Base-by-base conservation (phyloP, 2,113 vertebrate genomes). In the Sterna hirundo region DNA sequence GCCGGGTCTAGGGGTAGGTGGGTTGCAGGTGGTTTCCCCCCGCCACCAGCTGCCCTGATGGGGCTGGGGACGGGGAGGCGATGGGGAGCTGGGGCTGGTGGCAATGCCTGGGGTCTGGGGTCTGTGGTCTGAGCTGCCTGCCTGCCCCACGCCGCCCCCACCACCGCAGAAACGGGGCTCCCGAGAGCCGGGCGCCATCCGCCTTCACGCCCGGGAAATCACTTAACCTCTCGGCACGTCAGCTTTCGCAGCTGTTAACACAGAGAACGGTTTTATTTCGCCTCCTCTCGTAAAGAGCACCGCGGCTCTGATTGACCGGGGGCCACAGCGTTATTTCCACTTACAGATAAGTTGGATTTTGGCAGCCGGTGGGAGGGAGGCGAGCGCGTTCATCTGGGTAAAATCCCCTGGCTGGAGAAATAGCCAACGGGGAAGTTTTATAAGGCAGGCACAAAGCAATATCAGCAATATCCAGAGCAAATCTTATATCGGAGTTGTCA, bases 381-480 rank as follows among this genome's bases (percentile, higher is more conserved):
- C 15, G 11, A 93, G 71, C 26, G 30, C 92, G 71, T 96, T 96
- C 91, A 95, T 95, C 82, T 92, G 89, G 69, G 80, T 94, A 75
- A 96, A 93, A 96, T 93, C 77, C 80, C 88, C 78, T 82, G 77
- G 49, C 76, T 89, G 72, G 75, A 96, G 64, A 96, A 95, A 96
- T 85, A 93, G 93, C 92, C 91, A 69, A 65, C 69, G 78, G 87
- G 88, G 75, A 96, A 93, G 77, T 93, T 93, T 94, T 88, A 94
- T 91, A 89, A 88, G 85, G 57, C 51, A 91, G 88, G 82, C 90
- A 75, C 94, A 96, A 96, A 94, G 74, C 88, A 96, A 96, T 96
- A 96, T 93, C 92, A 94, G 91, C 86, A 92, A 96, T 95, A 95
- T 93, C 93, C 90, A 94, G 69, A 92, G 95, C 92, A 95, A 92